A percentile compares a stretch with the other conserved stretches of the same genome.
These are phyloP conservation scores for Anolis carolinensis DNA, from an alignment of 2,113 vertebrate genomes.

Conservation along the genomic window DNA sequence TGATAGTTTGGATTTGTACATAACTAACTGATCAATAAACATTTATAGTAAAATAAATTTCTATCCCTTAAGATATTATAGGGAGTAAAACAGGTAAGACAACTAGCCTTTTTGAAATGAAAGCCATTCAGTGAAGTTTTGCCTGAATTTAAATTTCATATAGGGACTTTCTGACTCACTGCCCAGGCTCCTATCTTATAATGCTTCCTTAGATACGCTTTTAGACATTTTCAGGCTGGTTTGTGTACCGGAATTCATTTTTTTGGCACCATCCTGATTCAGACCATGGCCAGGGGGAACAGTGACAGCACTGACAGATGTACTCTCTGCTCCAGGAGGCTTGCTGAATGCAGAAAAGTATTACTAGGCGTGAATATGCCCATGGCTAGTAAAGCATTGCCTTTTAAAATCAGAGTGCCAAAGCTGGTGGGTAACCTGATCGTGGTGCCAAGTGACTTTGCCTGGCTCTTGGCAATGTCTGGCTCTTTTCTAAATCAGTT, in stretches of 20 bases:
- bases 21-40: background rate
- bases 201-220: background rate
- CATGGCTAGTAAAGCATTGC: background rate
- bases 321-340: background rate
- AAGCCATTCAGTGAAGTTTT: background rate
- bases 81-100: background rate
- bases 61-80: background rate
- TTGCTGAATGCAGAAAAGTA: background rate
- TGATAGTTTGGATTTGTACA: too few relatives aligned
- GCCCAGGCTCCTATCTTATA: conserved; percentile 3
- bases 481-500: background rate
- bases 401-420: background rate
- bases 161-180: background rate
- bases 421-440: background rate
- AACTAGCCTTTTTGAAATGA: background rate
- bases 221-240: background rate
- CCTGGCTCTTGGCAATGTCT: background rate
- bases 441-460: rapidly evolving
- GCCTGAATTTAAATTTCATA: background rate
- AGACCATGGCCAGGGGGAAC: conserved; percentile 22
- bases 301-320: background rate
- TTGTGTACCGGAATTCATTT: conserved; percentile 18
- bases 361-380: rapidly evolving
- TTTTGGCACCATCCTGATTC: background rate
- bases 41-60: background rate